A percentile compares a stretch with the other conserved stretches of the same genome.
phyloP scores from a whole-genome alignment of 2,113 vertebrate genomes.

The Tragelaphus strepsiceros region DNA sequence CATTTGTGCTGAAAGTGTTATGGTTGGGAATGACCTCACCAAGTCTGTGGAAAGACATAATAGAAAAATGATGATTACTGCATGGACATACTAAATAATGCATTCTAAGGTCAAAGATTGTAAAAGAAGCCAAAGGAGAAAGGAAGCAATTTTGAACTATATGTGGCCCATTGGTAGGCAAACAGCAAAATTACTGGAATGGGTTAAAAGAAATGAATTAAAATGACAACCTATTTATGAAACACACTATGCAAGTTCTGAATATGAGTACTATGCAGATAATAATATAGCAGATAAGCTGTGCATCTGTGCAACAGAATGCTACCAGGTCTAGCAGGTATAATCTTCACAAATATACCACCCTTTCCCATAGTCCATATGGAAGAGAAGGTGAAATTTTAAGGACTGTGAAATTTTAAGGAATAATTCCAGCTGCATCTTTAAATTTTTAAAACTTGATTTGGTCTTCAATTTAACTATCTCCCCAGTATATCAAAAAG shows the following conservation, averaged over 20 bases:
- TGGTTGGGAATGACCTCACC: background rate
- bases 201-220: background rate
- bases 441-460: background rate
- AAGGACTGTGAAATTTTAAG: background rate
- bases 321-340: background rate
- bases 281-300: background rate
- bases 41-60: background rate
- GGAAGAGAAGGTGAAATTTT: background rate
- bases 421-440: background rate
- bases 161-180: background rate
- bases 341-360: background rate
- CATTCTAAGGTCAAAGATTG: background rate
- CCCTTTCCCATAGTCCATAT: background rate
- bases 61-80: background rate
- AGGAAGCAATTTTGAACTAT: background rate
- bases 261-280: background rate
- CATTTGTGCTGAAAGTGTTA: background rate
- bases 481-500: background rate
- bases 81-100: accelerated
- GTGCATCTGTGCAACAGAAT: background rate
- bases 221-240: background rate
- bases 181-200: background rate
- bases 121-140: background rate
- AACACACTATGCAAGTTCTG: background rate
- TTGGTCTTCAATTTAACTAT: background rate